Percentiles rank a stretch among this genome's conserved stretches.
Evolutionary conservation across 2,113 vertebrate genomes (phyloP).

Genomic region (Butorides virescens): DNA sequence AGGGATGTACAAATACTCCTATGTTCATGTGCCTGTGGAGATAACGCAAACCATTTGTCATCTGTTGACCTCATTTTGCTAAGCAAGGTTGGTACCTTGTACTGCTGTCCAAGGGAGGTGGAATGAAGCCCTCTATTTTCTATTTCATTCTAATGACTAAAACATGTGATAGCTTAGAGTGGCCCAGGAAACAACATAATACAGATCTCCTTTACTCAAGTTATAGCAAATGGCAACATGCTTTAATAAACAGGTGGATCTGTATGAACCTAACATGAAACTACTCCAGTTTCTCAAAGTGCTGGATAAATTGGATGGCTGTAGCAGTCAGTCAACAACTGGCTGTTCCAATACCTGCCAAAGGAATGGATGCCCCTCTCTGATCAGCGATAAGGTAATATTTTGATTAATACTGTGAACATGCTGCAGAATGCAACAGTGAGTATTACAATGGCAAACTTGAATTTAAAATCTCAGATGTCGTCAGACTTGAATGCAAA

Average conservation of each 20-base stretch:
- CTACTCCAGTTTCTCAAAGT: neutral
- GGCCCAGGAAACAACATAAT: neutral
- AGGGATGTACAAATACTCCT: neutral
- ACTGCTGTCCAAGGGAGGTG: neutral
- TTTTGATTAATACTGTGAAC: neutral
- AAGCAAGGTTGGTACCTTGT: neutral
- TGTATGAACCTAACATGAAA: neutral
- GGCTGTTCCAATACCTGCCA: neutral
- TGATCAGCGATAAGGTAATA: neutral
- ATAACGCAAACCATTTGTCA: neutral
- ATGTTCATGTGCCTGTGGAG: neutral
- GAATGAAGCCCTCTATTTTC: neutral
- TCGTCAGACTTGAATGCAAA: neutral
- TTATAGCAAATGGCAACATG: neutral
- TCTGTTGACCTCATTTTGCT: neutral
- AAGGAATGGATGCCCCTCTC: neutral
- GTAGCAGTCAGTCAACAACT: neutral
- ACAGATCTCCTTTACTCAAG: neutral
- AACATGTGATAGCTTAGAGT: neutral
- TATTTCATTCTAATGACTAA: neutral
- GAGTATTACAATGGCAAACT: neutral
- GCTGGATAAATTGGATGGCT: neutral
- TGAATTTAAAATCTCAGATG: constrained; percentile 8
- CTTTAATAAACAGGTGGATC: neutral
- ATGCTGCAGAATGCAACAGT: neutral